These are phyloP conservation scores for Ormyrus labotus DNA, from an alignment of 2,888 invertebrate genomes.

Conservation along the genomic window DNA sequence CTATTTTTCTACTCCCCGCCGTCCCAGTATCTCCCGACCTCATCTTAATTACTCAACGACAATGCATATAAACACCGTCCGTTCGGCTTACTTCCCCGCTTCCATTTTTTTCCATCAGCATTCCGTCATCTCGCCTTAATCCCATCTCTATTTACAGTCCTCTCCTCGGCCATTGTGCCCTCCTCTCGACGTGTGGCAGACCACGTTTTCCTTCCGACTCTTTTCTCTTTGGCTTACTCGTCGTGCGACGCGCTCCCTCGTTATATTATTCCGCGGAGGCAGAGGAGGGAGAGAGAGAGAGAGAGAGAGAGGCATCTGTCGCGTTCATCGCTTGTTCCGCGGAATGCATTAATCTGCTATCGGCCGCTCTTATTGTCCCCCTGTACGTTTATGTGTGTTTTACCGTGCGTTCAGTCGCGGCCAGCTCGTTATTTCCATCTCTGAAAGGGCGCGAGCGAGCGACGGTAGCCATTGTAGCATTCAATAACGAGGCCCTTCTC, in stretches of 20 bases:
- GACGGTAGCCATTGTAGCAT: constrained; percentile 54
- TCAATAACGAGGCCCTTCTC: constrained; percentile 54
- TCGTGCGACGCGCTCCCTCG: constrained; percentile 19
- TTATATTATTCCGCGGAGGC: constrained; percentile 28
- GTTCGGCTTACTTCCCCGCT: not conserved
- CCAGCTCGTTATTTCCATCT: constrained; percentile 55
- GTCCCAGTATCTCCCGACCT: constrained; percentile 18
- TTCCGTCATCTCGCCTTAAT: constrained; percentile 43
- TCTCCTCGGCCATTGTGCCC: constrained; percentile 12
- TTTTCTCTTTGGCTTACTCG: not conserved
- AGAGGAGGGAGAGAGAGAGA: not conserved
- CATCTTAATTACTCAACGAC: constrained; percentile 44
- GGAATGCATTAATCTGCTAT: constrained; percentile 56
- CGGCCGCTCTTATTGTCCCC: constrained; percentile 14
- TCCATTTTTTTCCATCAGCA: constrained; percentile 12
- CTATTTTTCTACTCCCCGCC: not conserved
- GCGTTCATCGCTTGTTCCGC: constrained; percentile 31
- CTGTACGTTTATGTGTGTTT: not conserved
- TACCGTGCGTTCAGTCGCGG: not conserved
- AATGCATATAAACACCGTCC: constrained; percentile 9
- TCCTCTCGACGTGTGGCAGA: not conserved
- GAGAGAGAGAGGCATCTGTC: constrained; percentile 36
- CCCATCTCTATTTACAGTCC: constrained; percentile 32
- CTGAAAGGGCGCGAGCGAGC: constrained; percentile 19
- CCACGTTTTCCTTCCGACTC: not conserved